A percentile compares a stretch with the other conserved stretches of the same genome.
These are phyloP conservation scores for Gryllus bimaculatus DNA, from an alignment of 1,140 invertebrate genomes.

Conservation along the genomic window DNA sequence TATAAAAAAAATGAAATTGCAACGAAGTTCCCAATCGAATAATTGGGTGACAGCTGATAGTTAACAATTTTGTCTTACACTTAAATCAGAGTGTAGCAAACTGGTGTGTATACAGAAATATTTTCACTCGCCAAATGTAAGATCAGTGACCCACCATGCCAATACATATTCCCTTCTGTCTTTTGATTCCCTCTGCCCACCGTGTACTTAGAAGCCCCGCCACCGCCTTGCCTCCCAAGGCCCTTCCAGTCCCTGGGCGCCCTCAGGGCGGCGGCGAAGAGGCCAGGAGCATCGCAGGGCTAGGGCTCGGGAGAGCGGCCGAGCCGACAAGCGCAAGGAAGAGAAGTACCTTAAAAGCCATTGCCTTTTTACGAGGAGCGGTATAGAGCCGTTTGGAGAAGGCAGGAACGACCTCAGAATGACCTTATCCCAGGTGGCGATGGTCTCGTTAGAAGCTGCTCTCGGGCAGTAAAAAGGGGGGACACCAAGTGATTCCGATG, in stretches of 20 bases:
- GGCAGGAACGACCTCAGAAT: conserved; percentile 16
- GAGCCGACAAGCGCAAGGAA: neutral
- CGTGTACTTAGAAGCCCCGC: no score
- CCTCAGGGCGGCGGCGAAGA: neutral
- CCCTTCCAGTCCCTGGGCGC: neutral
- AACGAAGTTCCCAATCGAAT: no score
- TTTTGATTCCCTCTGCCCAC: no score
- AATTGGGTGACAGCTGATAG: no score
- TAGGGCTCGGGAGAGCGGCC: neutral
- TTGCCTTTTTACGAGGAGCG: conserved; percentile 10
- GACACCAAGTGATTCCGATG: conserved; percentile 11
- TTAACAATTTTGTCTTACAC: no score
- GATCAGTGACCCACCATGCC: no score
- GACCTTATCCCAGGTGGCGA: conserved; percentile 21
- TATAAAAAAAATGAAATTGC: no score
- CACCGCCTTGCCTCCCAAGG: no score
- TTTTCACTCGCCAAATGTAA: no score
- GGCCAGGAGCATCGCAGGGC: neutral
- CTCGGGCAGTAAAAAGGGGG: neutral
- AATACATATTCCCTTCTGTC: no score
- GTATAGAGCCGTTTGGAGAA: conserved; percentile 14
- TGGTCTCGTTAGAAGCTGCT: conserved; percentile 17
- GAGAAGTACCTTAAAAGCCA: neutral
- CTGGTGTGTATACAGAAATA: no score
- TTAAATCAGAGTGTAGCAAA: no score